A percentile compares a stretch with the other conserved stretches of the same genome.
These are phyloP conservation scores for Cololabis saira DNA, from an alignment of 2,113 vertebrate genomes.

Conservation along the genomic window DNA sequence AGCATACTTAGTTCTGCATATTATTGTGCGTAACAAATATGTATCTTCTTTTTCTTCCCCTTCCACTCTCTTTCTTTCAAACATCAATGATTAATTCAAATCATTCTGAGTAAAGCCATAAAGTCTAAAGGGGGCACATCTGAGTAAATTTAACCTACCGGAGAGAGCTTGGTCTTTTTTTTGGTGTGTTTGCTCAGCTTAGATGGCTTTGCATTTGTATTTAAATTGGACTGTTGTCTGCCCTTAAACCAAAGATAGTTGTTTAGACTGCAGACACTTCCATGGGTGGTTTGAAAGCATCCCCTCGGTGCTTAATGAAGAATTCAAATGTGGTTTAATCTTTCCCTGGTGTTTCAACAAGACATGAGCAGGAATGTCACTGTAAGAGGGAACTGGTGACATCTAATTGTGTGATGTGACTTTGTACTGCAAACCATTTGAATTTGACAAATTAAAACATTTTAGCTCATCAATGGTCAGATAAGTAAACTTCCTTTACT, in stretches of 20 bases:
- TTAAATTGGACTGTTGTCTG: slow-evolving; percentile 59
- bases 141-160: slow-evolving; percentile 59
- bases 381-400: background rate
- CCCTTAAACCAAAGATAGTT: slow-evolving; percentile 34
- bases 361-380: background rate
- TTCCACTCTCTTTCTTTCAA: background rate
- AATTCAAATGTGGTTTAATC: background rate
- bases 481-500: slow-evolving; percentile 34
- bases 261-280: slow-evolving; percentile 21
- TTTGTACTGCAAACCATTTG: background rate
- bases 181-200: slow-evolving; percentile 69
- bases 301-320: background rate
- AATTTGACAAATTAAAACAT: background rate
- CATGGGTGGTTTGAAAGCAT: background rate
- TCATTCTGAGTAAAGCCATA: slow-evolving; percentile 72
- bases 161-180: slow-evolving; percentile 28
- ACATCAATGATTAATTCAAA: slow-evolving; percentile 63
- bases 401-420: slow-evolving; percentile 23
- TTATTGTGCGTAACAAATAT: slow-evolving; percentile 8
- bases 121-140: slow-evolving; percentile 59
- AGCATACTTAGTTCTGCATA: background rate
- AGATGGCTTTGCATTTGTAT: slow-evolving; percentile 64
- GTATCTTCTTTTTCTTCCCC: background rate
- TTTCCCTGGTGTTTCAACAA: slow-evolving; percentile 1
- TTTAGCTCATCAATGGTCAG: slow-evolving; percentile 53